Evolutionary conservation across 2,888 invertebrate genomes (phyloP).

Genomic region (Limnephilus marmoratus): DNA sequence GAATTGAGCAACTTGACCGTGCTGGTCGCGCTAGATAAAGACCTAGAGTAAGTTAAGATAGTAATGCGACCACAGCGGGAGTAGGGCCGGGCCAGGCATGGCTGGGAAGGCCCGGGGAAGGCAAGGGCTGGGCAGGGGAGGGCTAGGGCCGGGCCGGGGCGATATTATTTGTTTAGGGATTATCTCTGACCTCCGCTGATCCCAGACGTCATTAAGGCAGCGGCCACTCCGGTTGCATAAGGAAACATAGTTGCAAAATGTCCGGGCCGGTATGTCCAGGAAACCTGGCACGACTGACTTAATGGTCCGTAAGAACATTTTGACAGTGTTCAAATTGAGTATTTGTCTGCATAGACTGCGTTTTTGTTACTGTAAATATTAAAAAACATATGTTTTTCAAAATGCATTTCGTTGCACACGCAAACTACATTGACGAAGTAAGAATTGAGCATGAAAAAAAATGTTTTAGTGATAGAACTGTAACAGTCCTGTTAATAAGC

Average conservation of each 20-base stretch:
- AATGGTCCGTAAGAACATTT: background rate
- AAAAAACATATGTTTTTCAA: background rate
- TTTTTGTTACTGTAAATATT: background rate
- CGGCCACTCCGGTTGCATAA: conserved; percentile 45
- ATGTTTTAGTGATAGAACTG: too few species aligned
- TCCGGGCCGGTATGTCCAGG: background rate
- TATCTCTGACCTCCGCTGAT: conserved; percentile 63
- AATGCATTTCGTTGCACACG: background rate
- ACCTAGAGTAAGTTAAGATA: conserved; percentile 41
- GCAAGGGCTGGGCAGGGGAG: conserved; percentile 32
- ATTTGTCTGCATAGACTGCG: background rate
- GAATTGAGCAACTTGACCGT: conserved; percentile 42
- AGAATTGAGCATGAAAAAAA: background rate
- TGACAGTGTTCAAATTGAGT: background rate
- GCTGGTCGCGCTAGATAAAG: conserved; percentile 29
- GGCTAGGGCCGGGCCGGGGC: conserved; percentile 41
- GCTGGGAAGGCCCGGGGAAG: background rate
- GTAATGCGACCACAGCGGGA: background rate
- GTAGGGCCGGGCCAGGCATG: conserved; percentile 23
- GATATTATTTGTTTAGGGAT: conserved; percentile 66
- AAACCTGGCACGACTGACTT: background rate
- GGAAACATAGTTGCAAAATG: background rate
- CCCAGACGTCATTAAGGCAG: conserved; percentile 65
- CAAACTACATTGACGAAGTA: too few species aligned
- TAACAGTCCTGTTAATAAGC: too few species aligned